Conservation (phyloP, 1,140 invertebrate species). For the Adelges cooleyi region DNA sequence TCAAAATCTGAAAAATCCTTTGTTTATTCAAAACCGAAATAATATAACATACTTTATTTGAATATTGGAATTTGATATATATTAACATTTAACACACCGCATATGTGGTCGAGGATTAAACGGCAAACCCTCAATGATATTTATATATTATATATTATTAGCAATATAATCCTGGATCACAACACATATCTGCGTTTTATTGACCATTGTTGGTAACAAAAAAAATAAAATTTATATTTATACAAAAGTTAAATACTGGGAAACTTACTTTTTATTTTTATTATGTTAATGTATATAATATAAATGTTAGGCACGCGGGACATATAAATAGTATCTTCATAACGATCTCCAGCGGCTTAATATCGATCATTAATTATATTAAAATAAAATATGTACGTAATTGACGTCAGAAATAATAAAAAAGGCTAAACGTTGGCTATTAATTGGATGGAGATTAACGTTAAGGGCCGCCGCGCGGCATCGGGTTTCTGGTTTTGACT, state of each 20-base stretch:
- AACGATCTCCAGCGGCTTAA: conserved; percentile 18
- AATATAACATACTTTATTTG: too few relatives aligned
- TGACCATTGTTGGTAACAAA: background rate
- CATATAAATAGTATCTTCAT: background rate
- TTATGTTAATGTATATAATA: background rate
- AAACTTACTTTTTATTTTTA: conserved; percentile 12
- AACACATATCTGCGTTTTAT: conserved; percentile 22
- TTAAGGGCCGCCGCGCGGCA: background rate
- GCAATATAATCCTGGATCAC: too few relatives aligned
- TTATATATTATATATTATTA: too few relatives aligned
- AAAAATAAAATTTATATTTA: background rate
- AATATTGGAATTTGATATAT: too few relatives aligned
- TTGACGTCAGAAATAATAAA: conserved; percentile 27
- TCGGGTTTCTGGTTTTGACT: conserved; percentile 13
- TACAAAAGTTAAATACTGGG: background rate
- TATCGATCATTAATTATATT: conserved; percentile 23
- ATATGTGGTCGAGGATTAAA: too few relatives aligned
- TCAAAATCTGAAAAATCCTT: too few relatives aligned
- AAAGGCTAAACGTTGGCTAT: conserved; percentile 24
- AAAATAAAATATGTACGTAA: background rate
- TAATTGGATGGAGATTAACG: background rate
- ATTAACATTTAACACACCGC: too few relatives aligned
- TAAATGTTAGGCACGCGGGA: background rate
- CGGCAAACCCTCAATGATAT: too few relatives aligned
- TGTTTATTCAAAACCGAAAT: too few relatives aligned